Evolutionary conservation across 2,888 invertebrate genomes (phyloP), one percentile per base, ranked within the genome.

Genomic region (Aquatica leii): DNA sequence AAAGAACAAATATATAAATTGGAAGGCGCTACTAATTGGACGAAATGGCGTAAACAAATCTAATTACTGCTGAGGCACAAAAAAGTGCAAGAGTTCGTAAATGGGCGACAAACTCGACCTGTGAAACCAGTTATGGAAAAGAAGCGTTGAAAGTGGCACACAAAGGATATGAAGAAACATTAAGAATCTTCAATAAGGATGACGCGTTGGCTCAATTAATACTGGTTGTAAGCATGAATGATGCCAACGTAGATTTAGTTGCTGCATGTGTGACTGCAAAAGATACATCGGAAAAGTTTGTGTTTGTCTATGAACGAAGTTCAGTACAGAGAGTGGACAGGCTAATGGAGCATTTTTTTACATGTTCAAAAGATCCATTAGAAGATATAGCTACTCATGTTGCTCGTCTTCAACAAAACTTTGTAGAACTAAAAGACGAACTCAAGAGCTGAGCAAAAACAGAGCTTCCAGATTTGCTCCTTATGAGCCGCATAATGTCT

Each of bases 271-370:
- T 2, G 3, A 15, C 43, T 2, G 15, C 43, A 43, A 43, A 17
- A 3, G 40, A 6, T 3, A 40, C 12, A 11, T 40, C 3, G 12
- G n/a, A 4, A 6, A 40, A 40, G 40, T n/a, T 40, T n/a, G 3
- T 43, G 43, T 43, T 17, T 6, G 43, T 43, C 3, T 43, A 43
- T 17, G 43, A 43, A 43, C 43, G 17, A 43, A 46, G 17, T 46
- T 18, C 5, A 12, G 37, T 5, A n/a, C 40, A 40, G 40, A 8
- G 40, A n/a, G n/a, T n/a, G n/a, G 40, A 40, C 3, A 40, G 11
- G n/a, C n/a, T 40, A 12, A 40, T 40, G 40, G 40, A 40, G 11
- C 6, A 2, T 5, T 40, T 46, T 18, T 46, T 46, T 18, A 12
- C 6, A 4, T 46, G 11, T 46, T 14, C n/a, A 46, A 46, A 46